Conservation (phyloP, 2,888 invertebrate species). For the Drosophila prostipennis region DNA sequence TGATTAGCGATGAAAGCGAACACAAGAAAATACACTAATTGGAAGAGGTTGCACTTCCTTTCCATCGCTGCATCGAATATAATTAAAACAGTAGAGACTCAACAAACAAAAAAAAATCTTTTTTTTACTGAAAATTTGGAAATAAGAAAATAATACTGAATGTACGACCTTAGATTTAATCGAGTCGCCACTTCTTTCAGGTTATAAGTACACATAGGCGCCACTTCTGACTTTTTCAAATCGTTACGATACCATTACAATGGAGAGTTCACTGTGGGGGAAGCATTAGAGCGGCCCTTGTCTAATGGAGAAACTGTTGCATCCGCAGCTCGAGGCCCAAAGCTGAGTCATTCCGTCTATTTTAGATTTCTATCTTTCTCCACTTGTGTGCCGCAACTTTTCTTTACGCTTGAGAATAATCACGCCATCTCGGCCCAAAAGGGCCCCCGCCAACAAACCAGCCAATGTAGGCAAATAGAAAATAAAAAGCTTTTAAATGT, state of each 20-base stretch:
- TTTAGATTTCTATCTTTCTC: slow-evolving; percentile 30
- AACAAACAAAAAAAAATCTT: not conserved
- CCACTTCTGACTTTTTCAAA: not conserved
- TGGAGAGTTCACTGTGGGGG: not conserved
- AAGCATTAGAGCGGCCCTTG: slow-evolving; percentile 13
- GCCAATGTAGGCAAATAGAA: slow-evolving; percentile 46
- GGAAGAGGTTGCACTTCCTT: slow-evolving; percentile 29
- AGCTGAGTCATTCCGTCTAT: slow-evolving; percentile 42
- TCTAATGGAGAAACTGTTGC: slow-evolving; percentile 31
- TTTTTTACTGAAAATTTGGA: too few species aligned
- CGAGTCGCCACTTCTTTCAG: not conserved
- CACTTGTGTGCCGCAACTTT: slow-evolving; percentile 31
- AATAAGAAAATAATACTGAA: too few species aligned
- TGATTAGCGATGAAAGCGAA: slow-evolving; percentile 23
- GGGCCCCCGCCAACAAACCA: slow-evolving; percentile 15
- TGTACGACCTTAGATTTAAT: too few species aligned
- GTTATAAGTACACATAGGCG: not conserved
- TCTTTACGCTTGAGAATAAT: slow-evolving; percentile 44
- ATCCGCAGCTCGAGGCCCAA: slow-evolving; percentile 33
- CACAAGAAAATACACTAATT: slow-evolving; percentile 22
- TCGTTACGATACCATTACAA: not conserved
- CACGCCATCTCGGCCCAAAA: slow-evolving; percentile 41
- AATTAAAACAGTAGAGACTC: slow-evolving; percentile 2
- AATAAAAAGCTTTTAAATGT: slow-evolving; percentile 63
- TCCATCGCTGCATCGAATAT: slow-evolving; percentile 4